A percentile compares a stretch with the other conserved stretches of the same genome.
Conservation (phyloP, 2,797 vertebrate genomes). For the Paguma larvata region DNA sequence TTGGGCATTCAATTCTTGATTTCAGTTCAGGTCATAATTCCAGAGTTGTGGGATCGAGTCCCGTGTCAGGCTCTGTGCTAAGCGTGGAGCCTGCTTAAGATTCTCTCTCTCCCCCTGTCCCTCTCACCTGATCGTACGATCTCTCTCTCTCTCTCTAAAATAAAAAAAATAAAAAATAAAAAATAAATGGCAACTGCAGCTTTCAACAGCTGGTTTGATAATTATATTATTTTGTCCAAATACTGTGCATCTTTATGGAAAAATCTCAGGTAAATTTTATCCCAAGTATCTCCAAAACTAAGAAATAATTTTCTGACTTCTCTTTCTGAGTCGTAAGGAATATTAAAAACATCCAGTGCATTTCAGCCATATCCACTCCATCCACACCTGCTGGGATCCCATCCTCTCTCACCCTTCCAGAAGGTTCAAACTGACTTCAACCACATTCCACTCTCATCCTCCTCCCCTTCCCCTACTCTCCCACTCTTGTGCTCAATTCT, state of each 20-base stretch:
- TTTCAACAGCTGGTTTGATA: not conserved
- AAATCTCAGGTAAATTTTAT: conserved; percentile 36
- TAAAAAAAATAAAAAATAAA: too few relatives aligned
- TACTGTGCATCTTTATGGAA: conserved; percentile 7
- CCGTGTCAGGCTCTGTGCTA: too few relatives aligned
- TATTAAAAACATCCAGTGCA: not conserved
- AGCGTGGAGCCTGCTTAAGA: too few relatives aligned
- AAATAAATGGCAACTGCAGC: conserved; percentile 9
- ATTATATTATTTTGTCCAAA: not conserved
- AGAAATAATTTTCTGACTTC: conserved; percentile 35
- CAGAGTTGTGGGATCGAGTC: too few relatives aligned
- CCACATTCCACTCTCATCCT: not conserved
- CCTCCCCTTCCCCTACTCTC: not conserved
- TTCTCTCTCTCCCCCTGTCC: too few relatives aligned
- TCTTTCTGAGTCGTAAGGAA: conserved; percentile 1
- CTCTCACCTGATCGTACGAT: too few relatives aligned
- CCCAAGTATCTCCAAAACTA: not conserved
- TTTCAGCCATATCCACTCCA: not conserved
- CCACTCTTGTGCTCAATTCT: not conserved
- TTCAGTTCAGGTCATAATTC: too few relatives aligned
- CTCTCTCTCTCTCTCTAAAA: too few relatives aligned
- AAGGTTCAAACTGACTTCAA: not conserved
- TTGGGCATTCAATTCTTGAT: too few relatives aligned
- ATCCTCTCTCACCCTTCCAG: not conserved
- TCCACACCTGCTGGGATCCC: not conserved